Evolutionary conservation across 1,140 invertebrate genomes (phyloP).

Genomic region (Cydia fagiglandana): DNA sequence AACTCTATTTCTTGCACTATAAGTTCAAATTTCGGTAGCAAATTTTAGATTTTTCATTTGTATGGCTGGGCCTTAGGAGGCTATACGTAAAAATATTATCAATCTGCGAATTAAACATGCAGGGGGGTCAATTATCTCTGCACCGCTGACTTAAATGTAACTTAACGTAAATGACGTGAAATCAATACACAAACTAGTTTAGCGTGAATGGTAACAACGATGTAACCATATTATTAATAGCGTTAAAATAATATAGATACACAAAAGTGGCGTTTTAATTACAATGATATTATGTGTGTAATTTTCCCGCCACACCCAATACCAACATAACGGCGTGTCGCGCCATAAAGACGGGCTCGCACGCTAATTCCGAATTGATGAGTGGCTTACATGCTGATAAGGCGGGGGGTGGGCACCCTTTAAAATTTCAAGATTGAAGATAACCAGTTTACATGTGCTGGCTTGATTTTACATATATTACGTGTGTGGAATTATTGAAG

Average conservation of each 20-base stretch:
- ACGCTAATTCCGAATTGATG: conserved; percentile 50
- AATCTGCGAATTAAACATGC: no score
- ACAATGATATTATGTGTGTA: not conserved
- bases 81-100: no score
- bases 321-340: conserved; percentile 3
- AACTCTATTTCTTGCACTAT: no score
- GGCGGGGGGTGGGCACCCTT: conserved; percentile 50
- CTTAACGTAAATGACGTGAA: no score
- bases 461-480: conserved; percentile 31
- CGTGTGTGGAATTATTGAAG: conserved; percentile 6
- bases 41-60: no score
- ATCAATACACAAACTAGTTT: no score
- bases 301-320: conserved; percentile 22
- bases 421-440: conserved; percentile 48
- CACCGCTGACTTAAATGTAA: no score
- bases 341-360: conserved; percentile 21
- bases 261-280: not conserved
- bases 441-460: conserved; percentile 21
- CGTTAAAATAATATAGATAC: not conserved
- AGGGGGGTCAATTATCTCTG: no score
- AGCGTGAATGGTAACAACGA: no score
- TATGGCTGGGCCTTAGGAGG: no score
- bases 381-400: conserved; percentile 55
- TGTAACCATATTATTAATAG: no score
- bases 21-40: no score